phyloP scores from a whole-genome alignment of 2,113 vertebrate genomes.

The Murina feae region DNA sequence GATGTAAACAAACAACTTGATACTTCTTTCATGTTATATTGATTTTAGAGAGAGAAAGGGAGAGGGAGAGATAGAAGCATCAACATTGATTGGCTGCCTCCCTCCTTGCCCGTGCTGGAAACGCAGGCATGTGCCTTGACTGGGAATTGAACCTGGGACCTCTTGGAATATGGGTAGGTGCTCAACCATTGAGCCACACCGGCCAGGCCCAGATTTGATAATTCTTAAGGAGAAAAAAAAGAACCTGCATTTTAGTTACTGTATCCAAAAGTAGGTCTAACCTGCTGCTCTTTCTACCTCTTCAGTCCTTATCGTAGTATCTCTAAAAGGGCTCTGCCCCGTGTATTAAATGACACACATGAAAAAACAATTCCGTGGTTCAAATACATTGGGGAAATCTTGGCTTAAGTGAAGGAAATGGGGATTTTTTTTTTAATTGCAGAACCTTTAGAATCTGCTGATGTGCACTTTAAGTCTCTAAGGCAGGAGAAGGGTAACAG shows the following conservation, averaged over 20 bases:
- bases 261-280: not conserved
- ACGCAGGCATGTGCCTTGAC: no score
- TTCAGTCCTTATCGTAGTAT: not conserved
- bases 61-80: no score
- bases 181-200: no score
- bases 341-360: not conserved
- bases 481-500: not conserved
- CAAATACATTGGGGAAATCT: not conserved
- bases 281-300: not conserved
- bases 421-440: not conserved
- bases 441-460: not conserved
- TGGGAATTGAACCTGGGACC: no score
- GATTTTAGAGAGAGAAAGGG: no score
- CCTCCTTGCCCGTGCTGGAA: no score
- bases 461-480: fast-evolving
- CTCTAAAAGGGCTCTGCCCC: not conserved
- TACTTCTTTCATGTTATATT: not conserved
- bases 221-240: not conserved
- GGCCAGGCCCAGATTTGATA: not conserved
- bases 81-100: no score
- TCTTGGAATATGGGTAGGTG: no score
- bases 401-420: not conserved
- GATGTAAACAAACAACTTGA: not conserved
- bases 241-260: not conserved
- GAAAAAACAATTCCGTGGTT: not conserved